These are phyloP conservation scores for Florisuga fusca DNA, from an alignment of 2,797 vertebrate species.

Conservation along the genomic window DNA sequence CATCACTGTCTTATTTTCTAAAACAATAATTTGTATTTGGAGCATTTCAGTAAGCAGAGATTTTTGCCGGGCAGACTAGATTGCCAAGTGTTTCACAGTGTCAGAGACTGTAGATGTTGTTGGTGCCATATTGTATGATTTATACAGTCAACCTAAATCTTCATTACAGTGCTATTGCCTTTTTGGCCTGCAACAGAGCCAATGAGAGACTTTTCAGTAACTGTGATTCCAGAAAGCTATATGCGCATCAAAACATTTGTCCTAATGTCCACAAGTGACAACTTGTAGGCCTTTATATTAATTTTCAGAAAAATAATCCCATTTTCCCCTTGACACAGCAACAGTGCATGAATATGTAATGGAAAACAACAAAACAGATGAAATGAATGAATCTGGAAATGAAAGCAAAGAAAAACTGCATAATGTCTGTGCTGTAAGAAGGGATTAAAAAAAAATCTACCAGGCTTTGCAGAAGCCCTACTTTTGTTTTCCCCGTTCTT, in stretches of 20 bases:
- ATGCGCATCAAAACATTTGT: neutral
- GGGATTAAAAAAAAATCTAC: neutral
- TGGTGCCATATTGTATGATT: neutral
- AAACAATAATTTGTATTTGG: neutral
- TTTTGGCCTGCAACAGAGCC: neutral
- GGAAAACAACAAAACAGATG: neutral
- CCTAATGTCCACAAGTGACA: neutral
- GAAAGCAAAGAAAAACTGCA: neutral
- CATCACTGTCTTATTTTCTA: neutral
- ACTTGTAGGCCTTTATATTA: neutral
- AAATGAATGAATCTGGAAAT: neutral
- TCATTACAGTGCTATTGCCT: neutral
- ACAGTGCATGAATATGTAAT: neutral
- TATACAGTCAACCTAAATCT: neutral
- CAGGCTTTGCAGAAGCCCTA: neutral
- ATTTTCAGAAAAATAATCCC: neutral
- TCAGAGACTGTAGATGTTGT: neutral
- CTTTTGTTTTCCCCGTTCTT: constrained; percentile 22
- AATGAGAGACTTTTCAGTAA: neutral
- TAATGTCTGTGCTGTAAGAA: neutral
- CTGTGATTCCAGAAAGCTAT: neutral
- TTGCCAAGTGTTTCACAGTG: neutral
- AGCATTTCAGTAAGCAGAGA: neutral
- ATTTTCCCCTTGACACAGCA: neutral
- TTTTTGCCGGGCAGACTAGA: neutral